Conservation (phyloP, 2,888 invertebrate species). For the Scaptomyza reducta region DNA sequence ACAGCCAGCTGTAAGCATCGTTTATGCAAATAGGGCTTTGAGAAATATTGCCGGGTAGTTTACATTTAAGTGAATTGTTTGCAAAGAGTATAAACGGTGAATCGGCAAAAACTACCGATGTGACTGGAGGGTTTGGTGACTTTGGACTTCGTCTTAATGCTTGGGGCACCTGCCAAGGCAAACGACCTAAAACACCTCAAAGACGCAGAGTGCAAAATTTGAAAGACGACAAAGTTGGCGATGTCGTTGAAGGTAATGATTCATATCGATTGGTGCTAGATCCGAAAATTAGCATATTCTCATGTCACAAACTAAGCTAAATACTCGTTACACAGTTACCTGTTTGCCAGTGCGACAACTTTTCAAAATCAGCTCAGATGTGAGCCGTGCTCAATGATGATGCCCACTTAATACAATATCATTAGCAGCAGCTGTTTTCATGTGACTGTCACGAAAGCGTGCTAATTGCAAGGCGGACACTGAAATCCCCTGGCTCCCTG, state of each 20-base stretch:
- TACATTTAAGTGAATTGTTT: slow-evolving; percentile 36
- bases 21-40: slow-evolving; percentile 39
- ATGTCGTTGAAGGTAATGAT: slow-evolving; percentile 71
- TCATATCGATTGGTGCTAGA: slow-evolving; percentile 59
- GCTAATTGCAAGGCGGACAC: slow-evolving; percentile 47
- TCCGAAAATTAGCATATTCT: slow-evolving; percentile 73
- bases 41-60: slow-evolving; percentile 33
- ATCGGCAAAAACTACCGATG: slow-evolving; percentile 33
- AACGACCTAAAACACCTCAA: slow-evolving; percentile 24
- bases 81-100: slow-evolving; percentile 55
- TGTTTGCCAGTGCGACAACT: slow-evolving; percentile 44
- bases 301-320: slow-evolving; percentile 38
- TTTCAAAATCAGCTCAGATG: slow-evolving; percentile 11
- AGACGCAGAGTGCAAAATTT: slow-evolving; percentile 44
- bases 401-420: slow-evolving; percentile 11
- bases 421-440: slow-evolving; percentile 37
- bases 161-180: slow-evolving; percentile 37
- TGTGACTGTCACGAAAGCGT: slow-evolving; percentile 63
- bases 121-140: not conserved
- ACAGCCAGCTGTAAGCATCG: slow-evolving; percentile 9
- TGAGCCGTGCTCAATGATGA: slow-evolving; percentile 8
- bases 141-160: not conserved
- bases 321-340: slow-evolving; percentile 41
- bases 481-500: not conserved
- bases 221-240: slow-evolving; percentile 40